Percentiles rank a stretch among this genome's conserved stretches.
Evolutionary conservation across 1,140 invertebrate genomes (phyloP).

Genomic region (Dermatophagoides farinae): DNA sequence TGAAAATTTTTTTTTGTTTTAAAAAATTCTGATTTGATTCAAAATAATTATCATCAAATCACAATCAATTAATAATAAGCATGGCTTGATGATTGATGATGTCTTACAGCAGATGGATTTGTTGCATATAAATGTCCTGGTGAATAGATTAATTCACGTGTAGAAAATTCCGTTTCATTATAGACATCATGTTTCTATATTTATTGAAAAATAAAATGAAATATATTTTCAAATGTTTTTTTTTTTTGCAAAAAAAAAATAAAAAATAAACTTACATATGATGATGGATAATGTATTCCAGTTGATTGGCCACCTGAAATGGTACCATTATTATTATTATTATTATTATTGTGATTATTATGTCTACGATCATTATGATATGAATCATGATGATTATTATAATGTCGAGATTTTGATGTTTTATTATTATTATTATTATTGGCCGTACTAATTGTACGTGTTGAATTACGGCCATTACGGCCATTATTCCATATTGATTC

Average conservation of each 20-base stretch:
- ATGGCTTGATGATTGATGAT: too few relatives aligned
- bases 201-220: neutral
- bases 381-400: neutral
- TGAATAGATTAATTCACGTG: slow-evolving; percentile 14
- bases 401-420: too few relatives aligned
- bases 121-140: slow-evolving; percentile 11
- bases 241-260: neutral
- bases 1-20: neutral
- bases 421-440: neutral
- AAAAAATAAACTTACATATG: neutral
- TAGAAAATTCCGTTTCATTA: slow-evolving; percentile 17
- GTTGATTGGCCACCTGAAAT: neutral
- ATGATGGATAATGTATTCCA: neutral
- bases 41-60: too few relatives aligned
- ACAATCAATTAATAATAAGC: too few relatives aligned
- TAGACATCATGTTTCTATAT: neutral
- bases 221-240: neutral
- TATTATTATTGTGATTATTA: neutral
- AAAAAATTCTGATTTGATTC: neutral
- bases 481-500: too few relatives aligned
- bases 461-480: too few relatives aligned
- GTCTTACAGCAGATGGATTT: neutral
- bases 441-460: too few relatives aligned
- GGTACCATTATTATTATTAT: neutral
- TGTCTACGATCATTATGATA: neutral